Conservation (phyloP, 1,140 invertebrate species). For the Drosophila rhopaloa region DNA sequence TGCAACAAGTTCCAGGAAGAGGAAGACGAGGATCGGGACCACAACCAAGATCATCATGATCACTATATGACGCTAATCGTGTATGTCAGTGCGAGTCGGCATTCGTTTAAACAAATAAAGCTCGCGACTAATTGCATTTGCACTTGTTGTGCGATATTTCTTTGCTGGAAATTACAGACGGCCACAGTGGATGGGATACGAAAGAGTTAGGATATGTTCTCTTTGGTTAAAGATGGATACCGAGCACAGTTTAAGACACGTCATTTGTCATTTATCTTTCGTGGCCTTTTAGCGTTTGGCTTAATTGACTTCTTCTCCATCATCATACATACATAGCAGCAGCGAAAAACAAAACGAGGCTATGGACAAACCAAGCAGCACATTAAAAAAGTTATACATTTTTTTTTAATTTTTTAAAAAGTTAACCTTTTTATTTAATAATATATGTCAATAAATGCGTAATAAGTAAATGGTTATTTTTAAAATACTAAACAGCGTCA, state of each 20-base stretch:
- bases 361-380: slow-evolving; percentile 1
- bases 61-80: slow-evolving; percentile 20
- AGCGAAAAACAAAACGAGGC: slow-evolving; percentile 28
- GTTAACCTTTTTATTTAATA: too few species aligned
- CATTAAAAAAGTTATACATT: background rate
- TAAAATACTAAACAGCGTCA: too few species aligned
- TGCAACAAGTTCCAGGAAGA: slow-evolving; percentile 66
- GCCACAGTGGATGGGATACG: slow-evolving; percentile 35
- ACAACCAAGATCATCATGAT: slow-evolving; percentile 20
- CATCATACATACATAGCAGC: slow-evolving; percentile 10
- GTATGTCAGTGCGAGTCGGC: slow-evolving; percentile 46
- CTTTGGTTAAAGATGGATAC: slow-evolving; percentile 38
- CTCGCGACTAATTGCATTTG: slow-evolving; percentile 79
- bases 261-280: slow-evolving; percentile 81
- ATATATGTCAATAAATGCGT: too few species aligned
- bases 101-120: slow-evolving; percentile 81
- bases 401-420: background rate
- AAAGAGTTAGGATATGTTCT: slow-evolving; percentile 9
- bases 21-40: slow-evolving; percentile 16
- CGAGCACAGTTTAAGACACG: slow-evolving; percentile 67
- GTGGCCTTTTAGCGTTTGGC: slow-evolving; percentile 76
- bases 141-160: slow-evolving; percentile 82
- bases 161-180: slow-evolving; percentile 71
- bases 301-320: slow-evolving; percentile 75
- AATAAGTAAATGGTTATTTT: too few species aligned